Evolutionary conservation across 1,140 invertebrate genomes (phyloP).

Genomic region (Theocolax elegans): DNA sequence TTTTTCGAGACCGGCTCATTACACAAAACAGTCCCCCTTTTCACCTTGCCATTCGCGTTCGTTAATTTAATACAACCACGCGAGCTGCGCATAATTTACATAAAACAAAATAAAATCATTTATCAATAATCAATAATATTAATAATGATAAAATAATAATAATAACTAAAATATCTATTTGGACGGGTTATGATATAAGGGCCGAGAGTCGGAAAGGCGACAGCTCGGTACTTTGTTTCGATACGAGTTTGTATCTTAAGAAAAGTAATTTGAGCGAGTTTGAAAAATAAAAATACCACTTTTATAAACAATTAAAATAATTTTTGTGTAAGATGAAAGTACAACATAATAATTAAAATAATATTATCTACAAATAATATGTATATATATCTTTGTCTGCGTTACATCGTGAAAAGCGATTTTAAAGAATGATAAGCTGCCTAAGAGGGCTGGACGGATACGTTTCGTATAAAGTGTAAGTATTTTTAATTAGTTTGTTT

Average conservation of each 20-base stretch:
- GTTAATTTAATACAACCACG: background rate
- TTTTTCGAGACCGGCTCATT: slow-evolving; percentile 18
- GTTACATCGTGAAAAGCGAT: slow-evolving; percentile 46
- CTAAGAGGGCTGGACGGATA: slow-evolving; percentile 62
- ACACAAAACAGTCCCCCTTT: no score
- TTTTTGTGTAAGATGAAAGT: no score
- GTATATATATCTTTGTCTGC: slow-evolving; percentile 30
- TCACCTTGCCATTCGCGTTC: no score
- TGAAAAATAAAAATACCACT: slow-evolving; percentile 1
- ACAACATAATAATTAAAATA: slow-evolving; percentile 15
- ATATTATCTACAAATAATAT: background rate
- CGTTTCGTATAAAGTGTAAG: slow-evolving; percentile 46
- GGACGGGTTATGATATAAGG: slow-evolving; percentile 40
- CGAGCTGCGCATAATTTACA: background rate
- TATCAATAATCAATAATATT: slow-evolving; percentile 9
- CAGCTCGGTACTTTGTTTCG: slow-evolving; percentile 22
- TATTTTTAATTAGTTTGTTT: slow-evolving; percentile 32
- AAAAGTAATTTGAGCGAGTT: slow-evolving; percentile 17
- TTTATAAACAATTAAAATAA: slow-evolving; percentile 1
- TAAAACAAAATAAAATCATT: slow-evolving; percentile 27
- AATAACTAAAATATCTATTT: slow-evolving; percentile 35
- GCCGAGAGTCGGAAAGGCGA: slow-evolving; percentile 15
- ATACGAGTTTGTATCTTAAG: slow-evolving; percentile 1
- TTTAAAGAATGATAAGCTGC: slow-evolving; percentile 50
- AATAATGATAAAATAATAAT: slow-evolving; percentile 29